These are phyloP conservation scores for Celastrina argiolus DNA, from an alignment of 2,888 invertebrate species.

Conservation along the genomic window DNA sequence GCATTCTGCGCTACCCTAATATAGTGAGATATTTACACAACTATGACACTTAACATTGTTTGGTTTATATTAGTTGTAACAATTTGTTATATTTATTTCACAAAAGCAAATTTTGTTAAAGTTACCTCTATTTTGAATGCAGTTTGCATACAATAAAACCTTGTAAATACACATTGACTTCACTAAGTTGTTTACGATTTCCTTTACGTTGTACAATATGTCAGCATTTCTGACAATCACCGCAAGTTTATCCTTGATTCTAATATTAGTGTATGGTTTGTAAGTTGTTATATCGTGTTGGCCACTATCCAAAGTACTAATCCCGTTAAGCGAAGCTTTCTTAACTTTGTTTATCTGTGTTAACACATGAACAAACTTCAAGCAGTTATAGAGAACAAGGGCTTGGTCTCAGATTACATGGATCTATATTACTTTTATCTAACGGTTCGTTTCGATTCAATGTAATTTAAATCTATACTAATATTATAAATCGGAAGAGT, in stretches of 20 bases:
- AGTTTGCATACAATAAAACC: background rate
- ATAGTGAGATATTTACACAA: no score
- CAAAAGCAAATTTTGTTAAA: no score
- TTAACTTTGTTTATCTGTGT: constrained; percentile 24
- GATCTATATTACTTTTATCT: background rate
- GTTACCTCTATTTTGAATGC: background rate
- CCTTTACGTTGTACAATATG: background rate
- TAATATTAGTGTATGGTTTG: constrained; percentile 20
- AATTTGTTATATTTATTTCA: no score
- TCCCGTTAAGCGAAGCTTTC: constrained; percentile 22
- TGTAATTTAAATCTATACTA: no score
- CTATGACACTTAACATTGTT: no score
- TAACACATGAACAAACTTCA: constrained; percentile 23
- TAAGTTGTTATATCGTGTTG: constrained; percentile 15
- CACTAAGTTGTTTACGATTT: background rate
- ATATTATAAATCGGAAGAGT: no score
- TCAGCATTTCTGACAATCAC: background rate
- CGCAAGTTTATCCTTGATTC: background rate
- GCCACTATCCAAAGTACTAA: constrained; percentile 22
- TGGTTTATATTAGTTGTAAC: no score
- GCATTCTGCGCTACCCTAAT: no score
- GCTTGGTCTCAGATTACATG: background rate
- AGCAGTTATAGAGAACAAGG: constrained; percentile 2
- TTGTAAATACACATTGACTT: background rate
- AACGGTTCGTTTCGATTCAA: background rate